Base-by-base conservation (phyloP, 2,797 vertebrate species). In the Lates japonicus region DNA sequence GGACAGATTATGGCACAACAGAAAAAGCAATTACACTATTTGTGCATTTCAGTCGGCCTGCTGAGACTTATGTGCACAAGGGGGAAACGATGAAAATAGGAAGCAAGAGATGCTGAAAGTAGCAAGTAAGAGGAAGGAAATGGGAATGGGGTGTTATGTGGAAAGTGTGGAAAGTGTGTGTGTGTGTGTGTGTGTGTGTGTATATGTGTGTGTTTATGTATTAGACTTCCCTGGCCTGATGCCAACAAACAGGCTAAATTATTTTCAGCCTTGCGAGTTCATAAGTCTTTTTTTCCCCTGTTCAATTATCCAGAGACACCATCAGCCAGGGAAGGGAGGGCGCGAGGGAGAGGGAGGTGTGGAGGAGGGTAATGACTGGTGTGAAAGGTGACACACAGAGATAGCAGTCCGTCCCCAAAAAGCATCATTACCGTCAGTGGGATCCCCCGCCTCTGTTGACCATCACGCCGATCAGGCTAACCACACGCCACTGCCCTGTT, bases 1-100 rank as follows among this genome's bases (percentile, higher is more conserved):
- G 83, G 78, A 77, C 80, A 93, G 91, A 94, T 94, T 94, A 94
- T 68, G 69, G 75, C 82, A 83, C 87, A 89, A 92, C 91, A 94
- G 92, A 92, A 93, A 93, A 94, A 93, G 92, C 90, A 93, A 94
- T 93, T 93, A 90, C 85, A 81, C 89, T 85, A 90, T 93, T 93
- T 93, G 90, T 90, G 91, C 81, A 90, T 91, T 91, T 90, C 84
- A 80, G 78, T 87, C 80, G 74, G 84, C 86, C 85, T 67, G 86
- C 90, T 87, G 86, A 90, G 90, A 82, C 78, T 69, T 64, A 44
- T 54, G 75, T 31, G 54, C 64, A 63, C 74, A 29, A 52, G 65
- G 60, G 60, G 52, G 67, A 57, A 76, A 71, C 3, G 63, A 87
- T 85, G 86, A 78, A 89, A 92, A 86, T 78, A 65, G 73, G 78